Evolutionary conservation across 2,797 vertebrate genomes (phyloP).

Genomic region (Crypturellus tataupa): DNA sequence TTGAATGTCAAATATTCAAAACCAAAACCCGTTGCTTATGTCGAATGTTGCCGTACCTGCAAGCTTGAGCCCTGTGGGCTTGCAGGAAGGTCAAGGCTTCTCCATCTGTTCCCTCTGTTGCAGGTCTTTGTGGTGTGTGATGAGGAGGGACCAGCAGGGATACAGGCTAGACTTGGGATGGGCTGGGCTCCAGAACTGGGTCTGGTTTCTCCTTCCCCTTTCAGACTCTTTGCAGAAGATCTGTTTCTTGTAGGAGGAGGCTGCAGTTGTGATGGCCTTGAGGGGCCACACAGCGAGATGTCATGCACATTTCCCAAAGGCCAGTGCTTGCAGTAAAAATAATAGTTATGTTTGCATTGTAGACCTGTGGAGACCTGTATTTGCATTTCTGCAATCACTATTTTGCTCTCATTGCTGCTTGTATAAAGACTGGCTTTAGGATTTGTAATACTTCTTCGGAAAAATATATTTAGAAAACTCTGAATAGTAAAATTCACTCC

Average conservation of each 20-base stretch:
- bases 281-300: not conserved
- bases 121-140: not conserved
- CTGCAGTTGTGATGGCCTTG: accelerated
- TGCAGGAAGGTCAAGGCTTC: not conserved
- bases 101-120: not conserved
- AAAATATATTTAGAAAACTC: not conserved
- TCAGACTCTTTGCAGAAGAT: not conserved
- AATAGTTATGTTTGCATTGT: accelerated
- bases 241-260: accelerated
- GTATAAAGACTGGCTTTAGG: not conserved
- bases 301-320: not conserved
- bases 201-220: not conserved
- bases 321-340: not conserved
- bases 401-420: not conserved
- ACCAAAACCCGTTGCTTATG: not conserved
- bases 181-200: not conserved
- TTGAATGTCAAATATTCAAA: not conserved
- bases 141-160: not conserved
- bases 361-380: not conserved
- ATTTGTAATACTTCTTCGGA: not conserved
- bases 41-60: not conserved
- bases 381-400: not conserved
- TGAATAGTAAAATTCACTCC: not conserved
- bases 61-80: not conserved
- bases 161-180: not conserved